Evolutionary conservation across 2,113 vertebrate species (phyloP), one percentile per base, ranked within the genome.

Genomic region (Epinephelus moara): DNA sequence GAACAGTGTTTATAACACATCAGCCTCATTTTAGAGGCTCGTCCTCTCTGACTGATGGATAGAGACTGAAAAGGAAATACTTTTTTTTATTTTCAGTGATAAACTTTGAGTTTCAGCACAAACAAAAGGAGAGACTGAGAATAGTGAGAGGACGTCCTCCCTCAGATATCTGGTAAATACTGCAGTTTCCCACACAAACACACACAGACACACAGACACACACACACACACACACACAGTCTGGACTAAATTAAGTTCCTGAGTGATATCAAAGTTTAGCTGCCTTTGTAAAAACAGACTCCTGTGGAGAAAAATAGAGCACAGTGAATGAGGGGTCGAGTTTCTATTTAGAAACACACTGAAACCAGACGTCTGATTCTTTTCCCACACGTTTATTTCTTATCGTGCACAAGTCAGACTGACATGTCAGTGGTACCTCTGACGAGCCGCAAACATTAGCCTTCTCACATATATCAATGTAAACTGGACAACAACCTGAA

Each of bases 151-250:
- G 86, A 76, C 4, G 61, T 74, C 81, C 71, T 71, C 57, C 71
- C 2, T 9, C 45, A 67, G 63, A 81, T 49, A 37, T 59, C 53
- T 57, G 57, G 14, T 69, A 71, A 80, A 87, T 81, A 84, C 15
- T 63, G n/a, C 56, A 2, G 47, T 67, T 80, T 77, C 85, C 67
- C 85, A 68, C 84, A 81, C 83, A 30, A 30, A 5, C 30, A 80
- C 60, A 64, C 49, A 45, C 49, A 27, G 27, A 57, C 69, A 56
- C 57, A 63, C 77, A 63, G 40, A 56, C 57, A 45, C 64, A 62
- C 50, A 55, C 13, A 69, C 56, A 74, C 42, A 64, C 49, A 45
- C 59, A 57, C 69, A 56, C 57, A 63, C 77, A 63, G 40, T 75
- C 75, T 87, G 72, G 67, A 68, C 27, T 75, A 45, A 61, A 53